These are phyloP conservation scores for Ovibos moschatus DNA, from an alignment of 2,113 vertebrate genomes.

Conservation along the genomic window DNA sequence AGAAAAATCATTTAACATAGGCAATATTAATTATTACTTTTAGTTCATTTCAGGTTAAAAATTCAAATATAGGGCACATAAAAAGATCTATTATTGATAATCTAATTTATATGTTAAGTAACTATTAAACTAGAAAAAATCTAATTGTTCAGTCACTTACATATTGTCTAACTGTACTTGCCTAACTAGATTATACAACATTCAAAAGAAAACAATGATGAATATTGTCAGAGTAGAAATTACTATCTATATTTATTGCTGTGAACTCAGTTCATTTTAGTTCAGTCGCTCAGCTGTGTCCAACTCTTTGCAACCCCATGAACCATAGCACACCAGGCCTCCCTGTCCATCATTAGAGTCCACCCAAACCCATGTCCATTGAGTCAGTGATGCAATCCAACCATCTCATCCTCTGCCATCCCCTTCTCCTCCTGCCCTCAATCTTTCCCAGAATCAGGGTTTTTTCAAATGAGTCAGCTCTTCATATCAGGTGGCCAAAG, in stretches of 20 bases:
- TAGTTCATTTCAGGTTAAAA: background rate
- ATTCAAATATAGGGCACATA: background rate
- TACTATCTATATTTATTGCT: background rate
- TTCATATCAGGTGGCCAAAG: too few relatives aligned
- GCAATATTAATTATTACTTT: background rate
- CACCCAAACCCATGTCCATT: too few relatives aligned
- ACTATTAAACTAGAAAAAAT: background rate
- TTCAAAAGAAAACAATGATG: background rate
- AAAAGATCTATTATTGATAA: background rate
- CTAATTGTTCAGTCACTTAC: background rate
- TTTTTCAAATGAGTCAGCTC: too few relatives aligned
- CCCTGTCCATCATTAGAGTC: too few relatives aligned
- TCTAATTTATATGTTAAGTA: background rate
- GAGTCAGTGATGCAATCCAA: too few relatives aligned
- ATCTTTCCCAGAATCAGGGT: too few relatives aligned
- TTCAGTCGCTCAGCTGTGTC: too few relatives aligned
- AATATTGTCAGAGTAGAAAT: background rate
- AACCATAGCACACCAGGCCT: accelerated
- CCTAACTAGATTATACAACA: background rate
- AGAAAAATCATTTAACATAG: background rate
- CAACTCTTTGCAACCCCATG: accelerated
- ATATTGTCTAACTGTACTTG: background rate
- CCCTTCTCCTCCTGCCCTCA: too few relatives aligned
- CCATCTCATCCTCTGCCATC: too few relatives aligned
- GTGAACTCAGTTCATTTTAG: too few relatives aligned